Evolutionary conservation across 2,797 vertebrate species (phyloP).

Genomic region (Astyanax mexicanus): DNA sequence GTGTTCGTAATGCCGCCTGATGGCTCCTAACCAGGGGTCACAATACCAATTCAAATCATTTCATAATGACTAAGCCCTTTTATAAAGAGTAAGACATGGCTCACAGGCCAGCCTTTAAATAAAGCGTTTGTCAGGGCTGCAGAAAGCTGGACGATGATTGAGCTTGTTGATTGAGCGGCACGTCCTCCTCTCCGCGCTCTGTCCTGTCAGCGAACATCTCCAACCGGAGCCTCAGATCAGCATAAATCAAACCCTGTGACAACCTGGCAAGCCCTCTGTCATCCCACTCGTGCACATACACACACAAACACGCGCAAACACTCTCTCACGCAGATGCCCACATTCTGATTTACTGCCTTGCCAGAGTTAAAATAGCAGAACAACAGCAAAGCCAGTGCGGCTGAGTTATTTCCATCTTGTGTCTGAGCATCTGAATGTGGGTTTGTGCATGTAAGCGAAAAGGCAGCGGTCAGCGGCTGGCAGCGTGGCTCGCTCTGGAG

Average conservation of each 20-base stretch:
- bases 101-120: conserved; percentile 8
- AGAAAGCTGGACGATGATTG: background rate
- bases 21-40: background rate
- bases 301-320: background rate
- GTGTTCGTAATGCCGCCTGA: background rate
- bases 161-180: conserved; percentile 4
- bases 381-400: conserved; percentile 25
- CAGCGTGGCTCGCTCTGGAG: background rate
- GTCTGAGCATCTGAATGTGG: conserved; percentile 11
- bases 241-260: conserved; percentile 28
- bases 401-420: conserved; percentile 44
- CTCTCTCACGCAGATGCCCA: conserved; percentile 1
- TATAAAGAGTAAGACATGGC: background rate
- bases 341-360: conserved; percentile 50
- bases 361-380: conserved; percentile 63
- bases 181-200: conserved; percentile 8
- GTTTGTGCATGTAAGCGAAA: conserved; percentile 19
- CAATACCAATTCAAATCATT: background rate
- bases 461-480: background rate
- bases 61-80: conserved; percentile 12
- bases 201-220: background rate
- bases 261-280: conserved; percentile 14
- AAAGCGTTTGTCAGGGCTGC: background rate
- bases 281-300: background rate
- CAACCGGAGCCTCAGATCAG: conserved; percentile 24